These are phyloP conservation scores for Leptopilina syphax DNA, from an alignment of 2,888 invertebrate genomes.

Conservation along the genomic window DNA sequence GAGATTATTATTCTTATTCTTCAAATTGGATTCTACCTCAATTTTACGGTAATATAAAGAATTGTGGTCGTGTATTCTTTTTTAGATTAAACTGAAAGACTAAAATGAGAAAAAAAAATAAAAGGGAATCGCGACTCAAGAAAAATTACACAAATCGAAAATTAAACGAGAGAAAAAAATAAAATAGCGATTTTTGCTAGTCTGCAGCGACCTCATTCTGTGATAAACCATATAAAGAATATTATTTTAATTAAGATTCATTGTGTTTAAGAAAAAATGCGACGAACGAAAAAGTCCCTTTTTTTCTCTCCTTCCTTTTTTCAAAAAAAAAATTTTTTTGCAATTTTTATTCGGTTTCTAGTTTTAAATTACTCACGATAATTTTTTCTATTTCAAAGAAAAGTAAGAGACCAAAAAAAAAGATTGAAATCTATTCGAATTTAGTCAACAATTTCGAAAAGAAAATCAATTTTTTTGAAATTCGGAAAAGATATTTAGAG, in stretches of 20 bases:
- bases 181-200: conserved; percentile 58
- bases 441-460: no score
- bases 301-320: neutral
- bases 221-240: conserved; percentile 74
- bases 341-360: neutral
- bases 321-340: neutral
- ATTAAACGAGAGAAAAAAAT: conserved; percentile 39
- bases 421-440: no score
- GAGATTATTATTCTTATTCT: conserved; percentile 59
- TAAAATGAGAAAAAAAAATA: neutral
- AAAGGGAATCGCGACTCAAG: conserved; percentile 42
- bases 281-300: neutral
- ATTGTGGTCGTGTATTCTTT: conserved; percentile 45
- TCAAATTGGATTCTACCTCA: conserved; percentile 74
- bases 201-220: conserved; percentile 76
- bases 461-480: conserved; percentile 44
- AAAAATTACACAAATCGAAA: no score
- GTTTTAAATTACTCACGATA: no score
- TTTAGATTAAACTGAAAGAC: neutral
- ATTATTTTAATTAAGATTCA: conserved; percentile 74
- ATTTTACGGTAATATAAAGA: conserved; percentile 63
- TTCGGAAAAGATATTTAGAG: no score
- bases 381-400: no score
- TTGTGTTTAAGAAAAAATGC: conserved; percentile 62
- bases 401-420: no score